Percentiles rank a stretch among this genome's conserved stretches.
These are phyloP conservation scores for Pipistrellus nathusii DNA, from an alignment of 2,797 vertebrate genomes.

Conservation along the genomic window DNA sequence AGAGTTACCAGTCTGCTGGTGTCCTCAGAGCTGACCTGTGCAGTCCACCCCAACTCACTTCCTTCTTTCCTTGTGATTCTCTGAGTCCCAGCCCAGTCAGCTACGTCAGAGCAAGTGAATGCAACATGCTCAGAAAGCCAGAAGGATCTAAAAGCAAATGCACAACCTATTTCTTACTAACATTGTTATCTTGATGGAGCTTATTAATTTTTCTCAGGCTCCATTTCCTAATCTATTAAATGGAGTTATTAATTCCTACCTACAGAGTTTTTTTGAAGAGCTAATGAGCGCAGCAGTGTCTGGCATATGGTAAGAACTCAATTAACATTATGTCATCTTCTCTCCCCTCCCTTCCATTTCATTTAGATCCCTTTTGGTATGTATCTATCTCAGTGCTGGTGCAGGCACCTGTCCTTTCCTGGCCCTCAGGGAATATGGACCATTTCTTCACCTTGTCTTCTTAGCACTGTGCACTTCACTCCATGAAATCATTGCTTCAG, in stretches of 20 bases:
- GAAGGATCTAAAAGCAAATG: neutral
- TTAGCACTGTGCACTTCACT: fast-evolving
- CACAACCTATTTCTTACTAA: neutral
- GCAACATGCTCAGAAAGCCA: neutral
- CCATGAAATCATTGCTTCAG: neutral
- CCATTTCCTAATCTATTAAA: neutral
- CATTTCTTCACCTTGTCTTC: neutral
- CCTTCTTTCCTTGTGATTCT: fast-evolving
- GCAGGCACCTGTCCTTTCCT: fast-evolving
- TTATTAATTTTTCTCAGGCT: neutral
- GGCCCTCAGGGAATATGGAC: too few species aligned
- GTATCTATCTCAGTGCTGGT: fast-evolving
- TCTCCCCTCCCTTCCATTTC: neutral
- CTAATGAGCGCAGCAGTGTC: neutral
- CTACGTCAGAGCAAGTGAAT: fast-evolving
- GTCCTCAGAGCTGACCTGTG: neutral
- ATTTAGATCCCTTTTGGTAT: neutral
- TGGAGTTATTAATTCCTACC: neutral
- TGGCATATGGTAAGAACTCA: neutral
- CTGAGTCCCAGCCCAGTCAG: fast-evolving
- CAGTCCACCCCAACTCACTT: fast-evolving
- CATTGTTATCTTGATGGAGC: neutral
- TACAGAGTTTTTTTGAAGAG: neutral
- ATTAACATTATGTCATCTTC: fast-evolving
- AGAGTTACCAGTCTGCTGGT: too few species aligned